Conservation (phyloP, 2,797 vertebrate species). For the Brachyalestes nurse region DNA sequence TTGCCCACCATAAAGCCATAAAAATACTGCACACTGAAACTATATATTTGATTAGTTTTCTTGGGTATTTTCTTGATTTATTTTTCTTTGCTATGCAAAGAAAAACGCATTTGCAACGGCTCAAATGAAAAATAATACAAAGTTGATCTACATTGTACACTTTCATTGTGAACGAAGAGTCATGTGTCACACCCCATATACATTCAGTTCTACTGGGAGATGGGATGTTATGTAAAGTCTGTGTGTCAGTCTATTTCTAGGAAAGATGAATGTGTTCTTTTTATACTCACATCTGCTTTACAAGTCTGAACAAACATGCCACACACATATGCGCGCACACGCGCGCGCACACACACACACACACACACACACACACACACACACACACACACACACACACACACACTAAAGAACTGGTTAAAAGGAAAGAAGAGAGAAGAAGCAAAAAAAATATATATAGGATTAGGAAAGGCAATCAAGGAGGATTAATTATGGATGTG, state of each 20-base stretch:
- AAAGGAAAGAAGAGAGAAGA: neutral
- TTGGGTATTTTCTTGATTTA: neutral
- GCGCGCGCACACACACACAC: conserved; percentile 43
- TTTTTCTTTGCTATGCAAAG: conserved; percentile 1
- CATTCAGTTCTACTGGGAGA: neutral
- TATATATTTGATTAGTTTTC: neutral
- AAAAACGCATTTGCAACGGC: neutral
- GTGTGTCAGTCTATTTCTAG: neutral
- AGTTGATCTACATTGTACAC: neutral
- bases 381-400: conserved; percentile 42
- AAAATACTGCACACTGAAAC: neutral
- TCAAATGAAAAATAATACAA: neutral
- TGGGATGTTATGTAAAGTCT: neutral
- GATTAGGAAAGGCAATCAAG: conserved; percentile 77
- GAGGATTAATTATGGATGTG: conserved; percentile 74
- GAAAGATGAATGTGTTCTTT: conserved; percentile 19
- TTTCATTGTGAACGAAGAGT: neutral
- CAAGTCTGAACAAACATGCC: conserved; percentile 49
- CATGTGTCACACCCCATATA: neutral
- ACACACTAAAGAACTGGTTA: conserved; percentile 51
- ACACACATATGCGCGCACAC: conserved; percentile 38
- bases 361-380: conserved; percentile 41
- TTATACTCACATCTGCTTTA: conserved; percentile 49
- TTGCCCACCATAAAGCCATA: neutral
- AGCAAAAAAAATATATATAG: conserved; percentile 67